These are phyloP conservation scores for Sebastolobus alascanus DNA, from an alignment of 2,797 vertebrate species.

Conservation along the genomic window DNA sequence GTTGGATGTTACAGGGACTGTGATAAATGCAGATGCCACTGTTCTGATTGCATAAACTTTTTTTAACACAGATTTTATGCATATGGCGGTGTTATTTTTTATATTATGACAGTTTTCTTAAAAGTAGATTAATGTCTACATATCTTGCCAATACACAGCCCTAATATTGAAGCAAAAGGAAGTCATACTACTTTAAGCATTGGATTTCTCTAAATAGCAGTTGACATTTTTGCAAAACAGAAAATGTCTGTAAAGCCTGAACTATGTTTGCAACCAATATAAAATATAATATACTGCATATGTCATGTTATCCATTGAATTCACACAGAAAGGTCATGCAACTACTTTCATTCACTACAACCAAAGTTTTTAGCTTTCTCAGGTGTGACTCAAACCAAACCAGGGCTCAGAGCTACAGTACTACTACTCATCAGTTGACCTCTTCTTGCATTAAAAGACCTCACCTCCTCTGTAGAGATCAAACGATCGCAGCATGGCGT, in stretches of 20 bases:
- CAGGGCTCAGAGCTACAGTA: neutral
- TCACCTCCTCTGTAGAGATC: conserved; percentile 84
- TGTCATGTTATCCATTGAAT: neutral
- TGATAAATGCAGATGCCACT: no score
- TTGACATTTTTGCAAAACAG: neutral
- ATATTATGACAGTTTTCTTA: no score
- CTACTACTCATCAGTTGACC: neutral
- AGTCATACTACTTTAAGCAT: neutral
- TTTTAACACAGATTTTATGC: no score
- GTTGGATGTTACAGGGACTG: no score
- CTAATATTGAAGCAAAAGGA: neutral
- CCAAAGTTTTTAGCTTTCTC: neutral
- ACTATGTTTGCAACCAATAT: neutral
- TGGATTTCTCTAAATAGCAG: neutral
- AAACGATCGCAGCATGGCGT: conserved; percentile 79
- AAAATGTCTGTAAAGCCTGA: neutral
- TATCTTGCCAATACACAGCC: no score
- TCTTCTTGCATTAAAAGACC: neutral
- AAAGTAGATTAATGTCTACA: no score
- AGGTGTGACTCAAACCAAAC: neutral
- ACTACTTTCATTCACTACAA: neutral
- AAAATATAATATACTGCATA: neutral
- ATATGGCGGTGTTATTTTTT: no score
- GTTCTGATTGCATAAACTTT: no score
- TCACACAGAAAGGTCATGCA: neutral